Percentiles rank a stretch among this genome's conserved stretches.
Evolutionary conservation across 2,113 vertebrate species (phyloP).

Genomic region (Perca fluviatilis): DNA sequence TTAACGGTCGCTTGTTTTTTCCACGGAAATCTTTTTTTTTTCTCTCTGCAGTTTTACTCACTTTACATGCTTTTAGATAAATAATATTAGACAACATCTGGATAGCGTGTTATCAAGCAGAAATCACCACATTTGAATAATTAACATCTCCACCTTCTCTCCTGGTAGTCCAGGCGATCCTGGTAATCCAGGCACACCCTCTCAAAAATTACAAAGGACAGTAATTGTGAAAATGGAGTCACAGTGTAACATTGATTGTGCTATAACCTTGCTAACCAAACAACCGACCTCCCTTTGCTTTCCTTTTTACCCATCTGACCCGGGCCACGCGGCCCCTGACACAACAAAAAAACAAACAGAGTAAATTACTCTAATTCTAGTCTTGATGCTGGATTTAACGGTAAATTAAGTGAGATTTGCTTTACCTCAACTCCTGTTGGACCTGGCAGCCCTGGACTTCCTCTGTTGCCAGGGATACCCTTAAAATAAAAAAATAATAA

Average conservation of each 20-base stretch:
- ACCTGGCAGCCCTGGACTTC: slow-evolving; percentile 89
- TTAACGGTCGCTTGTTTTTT: slow-evolving; percentile 1
- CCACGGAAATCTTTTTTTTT: neutral
- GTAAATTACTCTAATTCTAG: too few species aligned
- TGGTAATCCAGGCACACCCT: slow-evolving; percentile 91
- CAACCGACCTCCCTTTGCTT: slow-evolving; percentile 88
- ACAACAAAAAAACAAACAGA: too few species aligned
- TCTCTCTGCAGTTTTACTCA: neutral
- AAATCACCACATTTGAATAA: slow-evolving; percentile 13
- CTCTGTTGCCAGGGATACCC: slow-evolving; percentile 90
- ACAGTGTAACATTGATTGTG: too few species aligned
- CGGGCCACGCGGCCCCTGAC: slow-evolving; percentile 88
- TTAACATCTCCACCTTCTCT: slow-evolving; percentile 87
- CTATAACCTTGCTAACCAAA: slow-evolving; percentile 89
- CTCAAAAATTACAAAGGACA: too few species aligned
- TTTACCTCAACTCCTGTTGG: slow-evolving; percentile 89
- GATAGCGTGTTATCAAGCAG: neutral
- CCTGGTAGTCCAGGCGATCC: slow-evolving; percentile 89
- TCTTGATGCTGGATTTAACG: neutral
- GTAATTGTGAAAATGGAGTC: too few species aligned
- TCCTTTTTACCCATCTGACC: slow-evolving; percentile 90
- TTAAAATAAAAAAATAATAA: slow-evolving; percentile 66
- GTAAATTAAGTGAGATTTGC: neutral
- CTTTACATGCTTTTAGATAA: neutral
- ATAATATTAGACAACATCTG: neutral